phyloP scores from a whole-genome alignment of 2,113 vertebrate genomes.

The Melanotaenia duboulayi region DNA sequence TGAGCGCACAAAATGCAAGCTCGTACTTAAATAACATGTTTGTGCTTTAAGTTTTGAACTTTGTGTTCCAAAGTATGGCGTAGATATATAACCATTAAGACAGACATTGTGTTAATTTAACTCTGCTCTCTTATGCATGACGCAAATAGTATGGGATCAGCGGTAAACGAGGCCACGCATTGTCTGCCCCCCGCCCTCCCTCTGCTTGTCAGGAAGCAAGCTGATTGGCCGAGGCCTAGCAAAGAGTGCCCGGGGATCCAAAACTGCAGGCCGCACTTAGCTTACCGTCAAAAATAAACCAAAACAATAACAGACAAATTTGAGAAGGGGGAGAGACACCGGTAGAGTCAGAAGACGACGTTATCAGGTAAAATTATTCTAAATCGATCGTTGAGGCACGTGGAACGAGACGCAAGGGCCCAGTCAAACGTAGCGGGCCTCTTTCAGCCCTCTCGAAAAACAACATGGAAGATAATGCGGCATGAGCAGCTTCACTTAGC shows the following conservation, averaged over 20 bases:
- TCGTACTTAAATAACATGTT: not conserved
- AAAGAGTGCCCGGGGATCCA: constrained; percentile 86
- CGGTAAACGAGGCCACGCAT: constrained; percentile 86
- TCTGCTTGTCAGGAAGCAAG: constrained; percentile 82
- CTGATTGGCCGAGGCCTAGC: constrained; percentile 89
- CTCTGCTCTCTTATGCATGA: constrained; percentile 80
- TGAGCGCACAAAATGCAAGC: not conserved
- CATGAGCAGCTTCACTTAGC: constrained; percentile 64
- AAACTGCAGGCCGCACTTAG: constrained; percentile 88
- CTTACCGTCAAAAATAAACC: constrained; percentile 85
- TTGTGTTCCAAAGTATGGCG: accelerated
- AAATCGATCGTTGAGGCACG: constrained; percentile 41
- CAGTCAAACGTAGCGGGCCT: constrained; percentile 83
- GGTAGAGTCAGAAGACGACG: constrained; percentile 71
- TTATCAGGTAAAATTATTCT: constrained; percentile 81
- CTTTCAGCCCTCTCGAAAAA: constrained; percentile 73
- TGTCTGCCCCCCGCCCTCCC: constrained; percentile 83
- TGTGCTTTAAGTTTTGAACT: not conserved
- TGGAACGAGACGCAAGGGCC: constrained; percentile 74
- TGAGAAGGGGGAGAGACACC: constrained; percentile 68
- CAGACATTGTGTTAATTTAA: constrained; percentile 54
- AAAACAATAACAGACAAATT: constrained; percentile 78
- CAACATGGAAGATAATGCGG: constrained; percentile 80
- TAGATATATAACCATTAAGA: constrained; percentile 12
- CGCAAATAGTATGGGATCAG: constrained; percentile 83